Conservation (phyloP, 1,140 invertebrate species). For the Papilio xuthus region DNA sequence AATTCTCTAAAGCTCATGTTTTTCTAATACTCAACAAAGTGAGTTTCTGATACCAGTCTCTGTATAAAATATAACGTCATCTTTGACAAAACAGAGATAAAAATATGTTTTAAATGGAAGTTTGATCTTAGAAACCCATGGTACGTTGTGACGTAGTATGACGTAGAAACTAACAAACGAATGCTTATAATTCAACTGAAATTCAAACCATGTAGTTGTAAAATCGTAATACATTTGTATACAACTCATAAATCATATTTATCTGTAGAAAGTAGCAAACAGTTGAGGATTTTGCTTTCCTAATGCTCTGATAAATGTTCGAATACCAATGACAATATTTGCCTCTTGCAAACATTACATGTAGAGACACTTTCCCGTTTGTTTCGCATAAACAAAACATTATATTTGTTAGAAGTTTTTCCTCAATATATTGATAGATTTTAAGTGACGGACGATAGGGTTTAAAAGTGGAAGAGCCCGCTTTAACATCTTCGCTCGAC, state of each 20-base stretch:
- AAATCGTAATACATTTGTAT: not conserved
- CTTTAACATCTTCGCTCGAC: too few species aligned
- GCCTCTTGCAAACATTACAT: not conserved
- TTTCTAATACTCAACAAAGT: too few species aligned
- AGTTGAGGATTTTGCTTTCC: not conserved
- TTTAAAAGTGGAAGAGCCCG: too few species aligned
- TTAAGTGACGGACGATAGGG: not conserved
- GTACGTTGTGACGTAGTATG: too few species aligned
- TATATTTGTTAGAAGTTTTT: not conserved
- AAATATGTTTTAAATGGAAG: too few species aligned
- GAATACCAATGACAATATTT: conserved; percentile 17
- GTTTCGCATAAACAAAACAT: conserved; percentile 1
- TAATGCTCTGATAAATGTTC: conserved; percentile 28
- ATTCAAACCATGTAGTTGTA: not conserved
- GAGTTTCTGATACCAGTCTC: too few species aligned
- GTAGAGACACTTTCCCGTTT: not conserved
- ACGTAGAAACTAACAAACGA: too few species aligned
- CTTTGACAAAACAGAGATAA: too few species aligned
- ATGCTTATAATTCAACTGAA: not conserved
- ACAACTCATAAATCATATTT: conserved; percentile 21
- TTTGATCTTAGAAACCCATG: too few species aligned
- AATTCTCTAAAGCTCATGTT: too few species aligned
- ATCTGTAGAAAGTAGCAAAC: conserved; percentile 16
- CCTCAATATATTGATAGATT: not conserved
- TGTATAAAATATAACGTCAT: too few species aligned